Evolutionary conservation across 2,888 invertebrate genomes (phyloP), one percentile per base, ranked within the genome.

Genomic region (Rosalia funebris): DNA sequence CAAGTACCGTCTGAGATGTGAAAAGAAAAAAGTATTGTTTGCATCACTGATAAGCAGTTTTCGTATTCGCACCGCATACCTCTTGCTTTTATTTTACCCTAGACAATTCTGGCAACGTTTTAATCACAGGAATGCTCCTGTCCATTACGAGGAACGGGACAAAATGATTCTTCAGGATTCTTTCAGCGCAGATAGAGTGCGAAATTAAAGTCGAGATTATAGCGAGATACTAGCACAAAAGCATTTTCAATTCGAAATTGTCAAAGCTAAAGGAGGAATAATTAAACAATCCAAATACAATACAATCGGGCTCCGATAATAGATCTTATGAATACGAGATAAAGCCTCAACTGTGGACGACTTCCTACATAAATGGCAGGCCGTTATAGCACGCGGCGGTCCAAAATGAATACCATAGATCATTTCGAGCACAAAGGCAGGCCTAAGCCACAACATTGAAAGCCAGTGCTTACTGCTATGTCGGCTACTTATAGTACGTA

Each of bases 381-480:
- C 45, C 61, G 56, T 50, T 58, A 57, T 57, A 41, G 60, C 55
- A 62, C 39, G 69, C 70, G 70, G 57, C 52, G 69, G 71, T 60
- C 65, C 69, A 64, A 78, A 78, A 79, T 79, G 77, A 78, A 78
- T 68, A 73, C 76, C 65, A 77, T 79, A 78, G 70, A 77, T 79
- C 79, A 79, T 79, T 76, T 75, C 71, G 69, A 71, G 72, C 71
- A 78, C 76, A 77, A 78, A 77, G 75, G 76, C 71, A 52, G 50
- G 60, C 55, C 62, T 65, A 68, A 69, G 62, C 68, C 64, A 62
- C 65, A 64, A 67, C 64, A 64, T 57, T 57, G 56, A 57, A 67
- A 64, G 62, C 62, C 65, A 63, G 39, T 46, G 56, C 55, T 65
- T 65, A 62, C 68, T 60, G 61, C 63, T 68, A 68, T 71, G 65